Base-by-base conservation (phyloP, 2,888 invertebrate genomes). In the Synanthedon myopaeformis region DNA sequence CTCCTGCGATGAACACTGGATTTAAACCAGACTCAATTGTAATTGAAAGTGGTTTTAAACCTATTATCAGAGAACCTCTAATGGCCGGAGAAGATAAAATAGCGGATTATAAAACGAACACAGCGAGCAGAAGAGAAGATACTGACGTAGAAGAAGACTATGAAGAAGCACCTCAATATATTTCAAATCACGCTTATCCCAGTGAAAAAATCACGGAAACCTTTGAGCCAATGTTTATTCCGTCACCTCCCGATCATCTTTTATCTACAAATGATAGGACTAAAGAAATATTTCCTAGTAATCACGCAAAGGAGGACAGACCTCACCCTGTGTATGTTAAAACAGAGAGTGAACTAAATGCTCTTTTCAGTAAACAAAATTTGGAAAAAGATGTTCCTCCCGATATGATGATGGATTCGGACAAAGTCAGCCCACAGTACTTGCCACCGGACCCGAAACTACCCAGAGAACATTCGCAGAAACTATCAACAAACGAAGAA, bases 1-100 rank as follows among this genome's bases (percentile, higher is more conserved):
- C 75, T 52, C 90, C 91, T 1, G 93, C 93, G 0, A 76, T 91
- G 0, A 94, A 94, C 62, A 92, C 92, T 1, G 94, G 94, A 0
- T 96, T 96, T 63, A 91, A 93, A 70, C 94, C 95, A 0, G 92
- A 92, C 61, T 92, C 94, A 0, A 92, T 96, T 4, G 92, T 95
- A 0, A 92, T 95, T 12, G 95, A 96, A 79, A 92, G 94, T 55
- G 95, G 95, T 0, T 96, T 96, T 66, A 93, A 92, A 59, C 95
- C 96, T 0, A 95, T 95, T 19, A 89, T 92, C 8, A 82, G 89
- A 53, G 90, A 89, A 72, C 86, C 79, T 49, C 64, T 81, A 55
- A 88, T 80, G 78, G 79, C 88, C 51, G 80, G 82, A 23, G 88
- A 90, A 70, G 89, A 90, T 54, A 81, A 90, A 63, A 86, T 89